Evolutionary conservation across 37 sponge, comb jelly and placozoan genomes (phyloP).

Genomic region (Spongilla lacustris): DNA sequence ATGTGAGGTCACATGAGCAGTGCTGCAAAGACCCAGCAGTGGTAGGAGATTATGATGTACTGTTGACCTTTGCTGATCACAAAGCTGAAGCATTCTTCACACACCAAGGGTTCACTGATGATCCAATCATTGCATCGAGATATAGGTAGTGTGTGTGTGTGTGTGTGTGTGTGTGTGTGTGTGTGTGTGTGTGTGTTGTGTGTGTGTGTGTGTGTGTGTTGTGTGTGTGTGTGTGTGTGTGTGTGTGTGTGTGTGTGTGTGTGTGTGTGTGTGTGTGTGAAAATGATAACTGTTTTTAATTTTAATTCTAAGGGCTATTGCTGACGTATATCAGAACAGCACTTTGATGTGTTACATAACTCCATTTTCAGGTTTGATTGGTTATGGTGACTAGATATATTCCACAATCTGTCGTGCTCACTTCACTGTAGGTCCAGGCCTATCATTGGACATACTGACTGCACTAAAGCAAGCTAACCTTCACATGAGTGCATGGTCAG

Average conservation of each 20-base stretch:
- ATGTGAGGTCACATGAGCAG: not conserved
- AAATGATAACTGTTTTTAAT: not conserved
- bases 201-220: not conserved
- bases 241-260: not conserved
- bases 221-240: not conserved
- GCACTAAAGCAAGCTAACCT: not conserved
- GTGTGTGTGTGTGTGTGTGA: not conserved
- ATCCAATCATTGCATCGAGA: constrained; percentile 65
- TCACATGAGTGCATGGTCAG: constrained; percentile 1
- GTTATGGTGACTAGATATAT: not conserved
- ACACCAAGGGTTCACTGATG: constrained; percentile 75
- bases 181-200: constrained; percentile 4
- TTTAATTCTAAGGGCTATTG: constrained; percentile 30
- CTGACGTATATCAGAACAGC: constrained; percentile 88
- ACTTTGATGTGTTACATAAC: constrained; percentile 86
- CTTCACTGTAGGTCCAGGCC: not conserved
- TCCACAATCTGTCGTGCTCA: not conserved
- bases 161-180: not conserved
- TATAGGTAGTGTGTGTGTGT: constrained; percentile 49
- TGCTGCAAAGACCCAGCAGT: constrained; percentile 68
- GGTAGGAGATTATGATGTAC: constrained; percentile 69
- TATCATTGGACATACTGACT: not conserved
- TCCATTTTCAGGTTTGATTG: constrained; percentile 67
- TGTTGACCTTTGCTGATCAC: constrained; percentile 81
- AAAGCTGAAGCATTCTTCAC: constrained; percentile 79